Base-by-base conservation (phyloP, 1,140 invertebrate species). In the Bradynema listronoti region DNA sequence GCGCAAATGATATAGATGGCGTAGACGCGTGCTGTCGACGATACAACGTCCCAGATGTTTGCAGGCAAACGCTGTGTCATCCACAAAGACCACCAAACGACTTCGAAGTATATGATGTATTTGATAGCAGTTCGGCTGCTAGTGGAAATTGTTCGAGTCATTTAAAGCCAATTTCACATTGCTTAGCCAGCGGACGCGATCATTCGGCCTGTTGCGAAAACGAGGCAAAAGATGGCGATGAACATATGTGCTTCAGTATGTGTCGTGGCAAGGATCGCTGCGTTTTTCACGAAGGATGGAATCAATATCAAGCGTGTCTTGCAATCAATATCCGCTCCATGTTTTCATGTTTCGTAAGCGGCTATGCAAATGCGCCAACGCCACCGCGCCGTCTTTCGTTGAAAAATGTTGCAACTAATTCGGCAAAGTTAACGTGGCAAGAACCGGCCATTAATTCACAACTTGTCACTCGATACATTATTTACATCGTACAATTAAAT, bases 121-220 rank as follows among this genome's bases (percentile, higher is more conserved):
- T 66, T 55, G 56, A 68, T 14, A 39, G 58, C 1, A 68, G 61
- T 16, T 6, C 24, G 0, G n/a, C n/a, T n/a, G n/a, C n/a, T n/a
- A n/a, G n/a, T n/a, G 61, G 46, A 42, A 68, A 66, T 50, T 66
- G 63, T 41, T 63, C 65, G 1, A 66, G 61, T 52, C 50, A 69
- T 62, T 36, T 66, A 33, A 36, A 45, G 16, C 19, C 22, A 16
- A 68, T 66, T 33, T 46, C 57, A 2, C 53, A 67, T 14, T 66
- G 63, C 41, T 25, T 69, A 27, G 54, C 65, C n/a, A 29, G 29
- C 36, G 36, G 65, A n/a, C 56, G 63, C 11, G 56, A 66, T 50
- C 65, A 66, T 30, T 58, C 55, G 7, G 19, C 49, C 16, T 66
- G 63, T 30, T 66, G 63, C 30, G 27, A 34, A 6, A 61, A 22